Evolutionary conservation across 2,113 vertebrate species (phyloP).

Genomic region (Carlito syrichta): DNA sequence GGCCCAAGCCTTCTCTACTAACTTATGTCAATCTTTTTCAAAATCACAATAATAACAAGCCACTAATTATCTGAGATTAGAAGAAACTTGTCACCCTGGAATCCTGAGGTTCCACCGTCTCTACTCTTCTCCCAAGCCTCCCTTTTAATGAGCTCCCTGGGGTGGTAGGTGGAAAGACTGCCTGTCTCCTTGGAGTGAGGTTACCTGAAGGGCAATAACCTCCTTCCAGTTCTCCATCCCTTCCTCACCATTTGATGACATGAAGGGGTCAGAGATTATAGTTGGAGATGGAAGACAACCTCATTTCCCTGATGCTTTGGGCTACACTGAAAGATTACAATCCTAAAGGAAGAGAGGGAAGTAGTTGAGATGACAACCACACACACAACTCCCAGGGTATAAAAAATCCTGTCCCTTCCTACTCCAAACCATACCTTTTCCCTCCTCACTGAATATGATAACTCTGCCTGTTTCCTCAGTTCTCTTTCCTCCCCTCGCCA

Average conservation of each 20-base stretch:
- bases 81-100: background rate
- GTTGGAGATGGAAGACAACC: background rate
- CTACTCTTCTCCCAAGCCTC: background rate
- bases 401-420: background rate
- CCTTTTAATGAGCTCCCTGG: constrained; percentile 52
- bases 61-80: constrained; percentile 11
- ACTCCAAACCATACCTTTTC: background rate
- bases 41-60: background rate
- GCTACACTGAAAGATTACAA: background rate
- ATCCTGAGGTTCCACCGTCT: background rate
- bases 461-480: background rate
- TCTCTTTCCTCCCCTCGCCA: background rate
- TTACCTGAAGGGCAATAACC: background rate
- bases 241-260: background rate
- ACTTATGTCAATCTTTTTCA: background rate
- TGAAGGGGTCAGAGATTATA: background rate
- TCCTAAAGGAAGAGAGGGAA: background rate
- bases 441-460: background rate
- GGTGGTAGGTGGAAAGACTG: background rate
- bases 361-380: background rate
- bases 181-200: background rate
- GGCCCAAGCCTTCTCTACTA: background rate
- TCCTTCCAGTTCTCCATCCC: background rate
- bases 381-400: background rate
- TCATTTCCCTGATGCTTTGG: background rate